Base-by-base conservation (phyloP, 1,140 invertebrate genomes). In the Euborellia annulipes region DNA sequence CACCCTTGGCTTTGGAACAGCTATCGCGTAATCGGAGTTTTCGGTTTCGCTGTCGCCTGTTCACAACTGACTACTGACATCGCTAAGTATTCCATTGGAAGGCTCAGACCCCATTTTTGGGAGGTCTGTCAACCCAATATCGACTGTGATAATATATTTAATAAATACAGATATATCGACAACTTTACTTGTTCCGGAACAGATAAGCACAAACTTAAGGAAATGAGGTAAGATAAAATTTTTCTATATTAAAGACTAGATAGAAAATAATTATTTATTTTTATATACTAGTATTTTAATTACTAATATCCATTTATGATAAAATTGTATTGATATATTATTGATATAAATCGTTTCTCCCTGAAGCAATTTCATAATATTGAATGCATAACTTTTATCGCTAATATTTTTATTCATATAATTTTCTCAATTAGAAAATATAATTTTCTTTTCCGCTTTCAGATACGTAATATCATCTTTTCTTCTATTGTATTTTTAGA, bases 101-200 rank as follows among this genome's bases (percentile, higher is more conserved):
- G 91, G 40, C 65, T 96, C 45, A 66, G 93, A 52, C 93, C 93
- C 7, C 89, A 97, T 65, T 97, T 96, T 64, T 75, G 91, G 50
- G 69, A 71, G 52, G 71, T 85, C 13, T 86, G 82, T 52, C 56
- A 67, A 22, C 82, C 82, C 0, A 59, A 69, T 34, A 62, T 81
- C 37, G 62, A 76, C 52, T 82, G 79, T 50, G 55, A 50, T 3
- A 50, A 68, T 23, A 49, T 65, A 0, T 58, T 59, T 18, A 75
- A 78, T 58, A 65, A 63, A 19, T 69, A 75, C 56, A 62, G 57
- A 43, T 85, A 84, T 54, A 76, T 82, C 36, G 67, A 68, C 39
- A 54, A 75, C 23, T 84, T 78, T 54, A 64, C 53, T 1, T 85
- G 82, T 54, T 60, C 58, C 3, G 70, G 69, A 8, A 53, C 64